phyloP scores from a whole-genome alignment of 2,113 vertebrate species.

The Edolisoma coerulescens region DNA sequence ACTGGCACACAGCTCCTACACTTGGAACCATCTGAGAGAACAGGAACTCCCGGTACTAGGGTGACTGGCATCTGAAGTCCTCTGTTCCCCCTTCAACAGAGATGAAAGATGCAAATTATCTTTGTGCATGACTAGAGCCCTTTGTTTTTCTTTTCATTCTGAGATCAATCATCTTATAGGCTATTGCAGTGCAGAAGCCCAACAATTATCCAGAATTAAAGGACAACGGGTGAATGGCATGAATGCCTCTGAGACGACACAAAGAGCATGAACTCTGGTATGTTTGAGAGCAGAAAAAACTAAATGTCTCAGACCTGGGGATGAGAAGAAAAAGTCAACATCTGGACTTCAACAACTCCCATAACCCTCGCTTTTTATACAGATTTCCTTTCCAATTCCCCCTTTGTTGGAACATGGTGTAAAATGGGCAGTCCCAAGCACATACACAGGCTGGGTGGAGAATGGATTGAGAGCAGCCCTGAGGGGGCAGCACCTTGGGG shows the following conservation, averaged over 20 bases:
- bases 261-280: not conserved
- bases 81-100: not conserved
- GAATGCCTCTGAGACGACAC: not conserved
- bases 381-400: not conserved
- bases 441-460: not conserved
- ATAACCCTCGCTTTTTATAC: not conserved
- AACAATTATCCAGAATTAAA: not conserved
- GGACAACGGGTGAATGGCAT: not conserved
- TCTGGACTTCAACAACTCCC: not conserved
- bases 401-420: accelerated
- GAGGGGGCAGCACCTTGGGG: not conserved
- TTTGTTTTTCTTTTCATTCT: not conserved
- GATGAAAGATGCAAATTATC: not conserved
- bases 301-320: not conserved
- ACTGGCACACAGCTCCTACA: not conserved
- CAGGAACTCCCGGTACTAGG: not conserved
- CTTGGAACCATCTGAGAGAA: not conserved
- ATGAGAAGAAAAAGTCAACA: not conserved
- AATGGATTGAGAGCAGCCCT: not conserved
- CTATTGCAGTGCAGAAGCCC: not conserved
- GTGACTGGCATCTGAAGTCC: not conserved
- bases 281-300: not conserved
- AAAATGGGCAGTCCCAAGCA: not conserved
- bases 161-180: not conserved
- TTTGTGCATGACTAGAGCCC: not conserved